A percentile compares a stretch with the other conserved stretches of the same genome.
Evolutionary conservation across 2,113 vertebrate species (phyloP).

Genomic region (Leptosomus discolor): DNA sequence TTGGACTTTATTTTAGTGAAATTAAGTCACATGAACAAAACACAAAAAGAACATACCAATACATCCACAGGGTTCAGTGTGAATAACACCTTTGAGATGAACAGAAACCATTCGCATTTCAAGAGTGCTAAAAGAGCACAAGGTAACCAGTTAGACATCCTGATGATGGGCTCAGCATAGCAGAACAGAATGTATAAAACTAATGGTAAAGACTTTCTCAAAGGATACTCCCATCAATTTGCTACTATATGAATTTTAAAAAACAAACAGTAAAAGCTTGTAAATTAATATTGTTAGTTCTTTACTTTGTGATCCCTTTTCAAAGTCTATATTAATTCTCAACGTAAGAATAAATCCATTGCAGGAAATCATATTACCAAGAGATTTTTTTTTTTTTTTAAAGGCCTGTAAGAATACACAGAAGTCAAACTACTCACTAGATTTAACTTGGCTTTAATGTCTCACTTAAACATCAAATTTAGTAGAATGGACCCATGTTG

Average conservation of each 20-base stretch:
- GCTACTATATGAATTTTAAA: background rate
- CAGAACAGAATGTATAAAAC: background rate
- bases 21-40: background rate
- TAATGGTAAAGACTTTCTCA: background rate
- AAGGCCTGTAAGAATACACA: background rate
- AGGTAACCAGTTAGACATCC: background rate
- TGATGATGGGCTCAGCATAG: background rate
- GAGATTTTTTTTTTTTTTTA: background rate
- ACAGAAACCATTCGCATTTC: background rate
- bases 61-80: background rate
- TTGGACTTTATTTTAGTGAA: background rate
- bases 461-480: background rate
- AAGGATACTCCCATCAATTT: background rate
- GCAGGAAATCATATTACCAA: background rate
- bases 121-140: background rate
- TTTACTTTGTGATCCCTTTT: background rate
- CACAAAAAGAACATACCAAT: background rate
- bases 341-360: background rate
- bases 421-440: background rate
- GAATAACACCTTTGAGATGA: background rate
- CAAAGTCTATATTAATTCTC: background rate
- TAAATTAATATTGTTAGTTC: background rate
- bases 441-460: background rate
- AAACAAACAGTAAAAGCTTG: background rate
- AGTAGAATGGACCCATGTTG: background rate